Evolutionary conservation across 2,113 vertebrate species (phyloP).

Genomic region (Prunella fulvescens): DNA sequence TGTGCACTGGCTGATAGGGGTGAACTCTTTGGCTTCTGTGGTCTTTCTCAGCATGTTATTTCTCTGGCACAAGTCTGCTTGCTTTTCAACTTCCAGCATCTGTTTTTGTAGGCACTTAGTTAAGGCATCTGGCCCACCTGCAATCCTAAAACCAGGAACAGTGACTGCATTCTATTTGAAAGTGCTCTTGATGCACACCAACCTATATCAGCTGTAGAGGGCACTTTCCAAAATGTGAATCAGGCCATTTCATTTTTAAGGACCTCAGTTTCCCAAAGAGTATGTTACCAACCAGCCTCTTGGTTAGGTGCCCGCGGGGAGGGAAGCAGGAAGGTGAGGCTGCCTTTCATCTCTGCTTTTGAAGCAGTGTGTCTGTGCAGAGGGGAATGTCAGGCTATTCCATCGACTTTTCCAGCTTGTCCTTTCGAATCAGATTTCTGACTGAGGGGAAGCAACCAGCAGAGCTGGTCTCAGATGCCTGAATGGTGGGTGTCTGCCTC

Average conservation of each 20-base stretch:
- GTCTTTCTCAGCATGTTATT: not conserved
- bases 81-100: not conserved
- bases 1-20: accelerated
- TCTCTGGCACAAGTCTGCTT: not conserved
- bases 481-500: not conserved
- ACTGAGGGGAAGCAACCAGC: not conserved
- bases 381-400: not conserved
- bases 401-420: not conserved
- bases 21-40: not conserved
- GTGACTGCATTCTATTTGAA: not conserved
- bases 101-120: not conserved
- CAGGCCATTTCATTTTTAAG: not conserved
- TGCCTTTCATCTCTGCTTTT: not conserved
- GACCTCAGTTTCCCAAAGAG: not conserved
- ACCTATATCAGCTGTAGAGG: not conserved
- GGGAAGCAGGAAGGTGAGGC: not conserved
- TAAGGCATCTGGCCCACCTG: not conserved
- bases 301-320: not conserved
- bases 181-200: not conserved
- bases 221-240: not conserved
- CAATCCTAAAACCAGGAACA: not conserved
- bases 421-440: not conserved
- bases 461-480: not conserved
- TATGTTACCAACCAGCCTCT: not conserved
- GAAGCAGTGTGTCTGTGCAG: not conserved